Evolutionary conservation across 1,140 invertebrate species (phyloP), one percentile per base, ranked within the genome.

Genomic region (Drosophila yakuba): DNA sequence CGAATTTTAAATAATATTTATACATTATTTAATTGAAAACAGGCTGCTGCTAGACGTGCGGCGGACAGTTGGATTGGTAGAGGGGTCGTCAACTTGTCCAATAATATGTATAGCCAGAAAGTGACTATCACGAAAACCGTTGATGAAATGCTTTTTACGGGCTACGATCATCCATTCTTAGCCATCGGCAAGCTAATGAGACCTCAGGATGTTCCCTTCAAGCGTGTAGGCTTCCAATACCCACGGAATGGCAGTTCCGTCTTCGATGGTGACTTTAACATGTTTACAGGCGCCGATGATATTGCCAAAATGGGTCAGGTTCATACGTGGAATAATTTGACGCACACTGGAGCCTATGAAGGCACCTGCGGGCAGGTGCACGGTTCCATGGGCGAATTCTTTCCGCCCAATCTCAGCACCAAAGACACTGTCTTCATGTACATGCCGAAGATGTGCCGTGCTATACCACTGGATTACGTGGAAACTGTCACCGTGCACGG

Each of bases 151-250:
- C 91, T 97, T 0, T 97, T 97, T 81, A 94, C 95, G 12, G 97
- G 97, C 0, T 97, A 96, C 80, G 88, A 93, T 0, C 96, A 97
- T 88, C 78, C 96, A 96, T 90, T 81, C 93, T 0, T 97, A 25
- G 94, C 94, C 8, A 67, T 96, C n/a, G 95, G 94, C 0, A 93
- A 93, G 38, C 0, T 78, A 0, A 0, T 80, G 0, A 45, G 15
- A 0, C 80, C 80, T 2, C 36, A 54, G 0, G 92, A 94, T 1
- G 94, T 95, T 8, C 94, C 94, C 0, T 95, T 94, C 45, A 95
- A 96, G 89, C 94, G 93, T 63, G 95, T 97, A 86, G 96, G 96
- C 36, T 95, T 95, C 93, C 96, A 97, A 92, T 97, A 97, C 92
- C 93, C 93, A 95, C 95, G 95, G 84, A 97, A 97, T 76, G 95